Conservation (phyloP, 2,888 invertebrate species). For the Ischnus inquisitorius region DNA sequence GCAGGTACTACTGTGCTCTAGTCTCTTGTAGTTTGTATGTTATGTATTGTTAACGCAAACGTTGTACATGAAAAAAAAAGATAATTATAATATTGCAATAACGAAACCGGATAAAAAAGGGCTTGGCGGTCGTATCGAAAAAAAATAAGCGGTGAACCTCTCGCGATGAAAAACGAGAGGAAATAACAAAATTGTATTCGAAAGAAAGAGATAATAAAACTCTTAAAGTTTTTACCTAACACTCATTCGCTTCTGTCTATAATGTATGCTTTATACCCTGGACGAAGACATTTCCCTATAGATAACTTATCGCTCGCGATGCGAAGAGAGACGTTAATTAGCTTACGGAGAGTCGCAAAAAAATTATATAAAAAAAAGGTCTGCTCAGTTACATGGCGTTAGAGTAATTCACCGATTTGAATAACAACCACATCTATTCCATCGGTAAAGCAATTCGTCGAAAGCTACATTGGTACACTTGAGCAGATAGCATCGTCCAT, state of each 20-base stretch:
- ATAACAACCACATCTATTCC: too few species aligned
- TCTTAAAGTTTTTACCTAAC: conserved; percentile 80
- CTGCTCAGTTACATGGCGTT: too few species aligned
- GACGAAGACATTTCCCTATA: conserved; percentile 24
- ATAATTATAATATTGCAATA: conserved; percentile 16
- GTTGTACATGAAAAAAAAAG: conserved; percentile 45
- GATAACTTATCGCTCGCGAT: background rate
- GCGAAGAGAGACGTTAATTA: background rate
- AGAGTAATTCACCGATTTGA: too few species aligned
- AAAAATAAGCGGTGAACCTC: background rate
- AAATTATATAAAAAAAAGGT: too few species aligned
- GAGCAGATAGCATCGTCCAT: background rate
- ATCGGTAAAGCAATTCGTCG: background rate
- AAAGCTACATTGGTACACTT: background rate
- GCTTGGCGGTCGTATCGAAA: conserved; percentile 15
- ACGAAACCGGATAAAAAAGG: conserved; percentile 3
- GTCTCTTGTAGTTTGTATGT: conserved; percentile 56
- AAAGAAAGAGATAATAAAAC: conserved; percentile 80
- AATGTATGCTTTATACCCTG: conserved; percentile 29
- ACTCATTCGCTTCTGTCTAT: conserved; percentile 73
- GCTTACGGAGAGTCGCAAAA: too few species aligned
- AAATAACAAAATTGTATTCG: conserved; percentile 75
- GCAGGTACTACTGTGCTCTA: conserved; percentile 62
- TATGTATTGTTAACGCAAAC: conserved; percentile 46
- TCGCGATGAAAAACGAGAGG: background rate